phyloP scores from a whole-genome alignment of 2,888 invertebrate genomes.

The Melanotus villosus region DNA sequence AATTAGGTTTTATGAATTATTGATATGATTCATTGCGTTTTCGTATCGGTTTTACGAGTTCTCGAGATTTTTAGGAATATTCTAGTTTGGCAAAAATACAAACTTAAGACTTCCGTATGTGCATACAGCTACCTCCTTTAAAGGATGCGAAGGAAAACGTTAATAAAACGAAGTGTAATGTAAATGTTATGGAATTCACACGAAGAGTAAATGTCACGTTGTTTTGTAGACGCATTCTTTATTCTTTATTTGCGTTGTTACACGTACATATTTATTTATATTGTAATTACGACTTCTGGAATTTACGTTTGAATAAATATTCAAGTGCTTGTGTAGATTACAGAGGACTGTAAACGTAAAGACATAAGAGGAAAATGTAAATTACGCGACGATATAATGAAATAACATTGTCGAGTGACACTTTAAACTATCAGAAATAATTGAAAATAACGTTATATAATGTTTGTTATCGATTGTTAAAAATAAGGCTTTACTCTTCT shows the following conservation, averaged over 20 bases:
- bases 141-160: background rate
- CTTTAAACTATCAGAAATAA: no score
- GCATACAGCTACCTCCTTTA: background rate
- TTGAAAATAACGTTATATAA: no score
- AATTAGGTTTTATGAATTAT: constrained; percentile 42
- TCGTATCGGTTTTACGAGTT: constrained; percentile 4
- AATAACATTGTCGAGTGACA: no score
- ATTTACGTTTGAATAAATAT: background rate
- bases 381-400: no score
- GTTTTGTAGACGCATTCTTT: background rate
- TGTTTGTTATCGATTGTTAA: no score
- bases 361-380: no score
- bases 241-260: background rate
- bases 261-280: background rate
- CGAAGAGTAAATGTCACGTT: constrained; percentile 7
- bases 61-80: background rate
- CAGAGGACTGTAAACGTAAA: no score
- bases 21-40: constrained; percentile 37
- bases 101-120: background rate
- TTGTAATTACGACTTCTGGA: background rate
- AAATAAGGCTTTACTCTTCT: no score
- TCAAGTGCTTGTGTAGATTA: no score
- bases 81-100: background rate
- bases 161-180: background rate
- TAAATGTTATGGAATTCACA: background rate